Percentiles rank a stretch among this genome's conserved stretches.
phyloP scores from a whole-genome alignment of 2,888 invertebrate species.

The Dynastes hyllus region DNA sequence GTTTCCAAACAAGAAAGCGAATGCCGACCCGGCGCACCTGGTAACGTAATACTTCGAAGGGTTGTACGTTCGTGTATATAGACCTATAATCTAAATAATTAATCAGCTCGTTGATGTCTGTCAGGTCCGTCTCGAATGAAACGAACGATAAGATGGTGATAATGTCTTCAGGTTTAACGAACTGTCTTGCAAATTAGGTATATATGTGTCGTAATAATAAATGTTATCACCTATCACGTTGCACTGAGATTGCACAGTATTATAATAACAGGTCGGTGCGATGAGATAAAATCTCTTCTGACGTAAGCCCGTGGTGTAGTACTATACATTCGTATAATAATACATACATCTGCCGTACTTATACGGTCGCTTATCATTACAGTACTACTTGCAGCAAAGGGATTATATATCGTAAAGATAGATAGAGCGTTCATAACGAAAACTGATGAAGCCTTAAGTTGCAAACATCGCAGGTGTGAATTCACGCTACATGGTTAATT shows the following conservation, averaged over 20 bases:
- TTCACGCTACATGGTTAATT: too few species aligned
- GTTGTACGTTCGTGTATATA: slow-evolving; percentile 2
- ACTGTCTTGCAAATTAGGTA: background rate
- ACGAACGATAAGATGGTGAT: background rate
- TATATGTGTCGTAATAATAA: background rate
- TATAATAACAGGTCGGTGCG: background rate
- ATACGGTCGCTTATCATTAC: too few species aligned
- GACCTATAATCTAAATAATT: slow-evolving; percentile 30
- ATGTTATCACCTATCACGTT: slow-evolving; percentile 3
- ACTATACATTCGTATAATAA: too few species aligned
- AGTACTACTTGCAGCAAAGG: too few species aligned
- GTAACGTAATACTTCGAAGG: slow-evolving; percentile 32
- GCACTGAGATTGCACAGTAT: background rate
- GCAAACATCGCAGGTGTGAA: too few species aligned
- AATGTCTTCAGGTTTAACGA: slow-evolving; percentile 8
- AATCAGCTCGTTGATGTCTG: slow-evolving; percentile 29
- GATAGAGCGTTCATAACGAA: too few species aligned
- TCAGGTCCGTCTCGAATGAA: background rate
- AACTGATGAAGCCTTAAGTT: too few species aligned
- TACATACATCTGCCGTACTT: too few species aligned
- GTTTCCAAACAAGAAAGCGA: slow-evolving; percentile 27
- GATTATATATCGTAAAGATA: too few species aligned
- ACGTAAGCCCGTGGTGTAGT: too few species aligned
- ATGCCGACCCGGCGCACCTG: slow-evolving; percentile 22
- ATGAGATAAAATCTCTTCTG: too few species aligned